Conservation (phyloP, 2,797 vertebrate genomes). For the Pyrocephalus nanus region DNA sequence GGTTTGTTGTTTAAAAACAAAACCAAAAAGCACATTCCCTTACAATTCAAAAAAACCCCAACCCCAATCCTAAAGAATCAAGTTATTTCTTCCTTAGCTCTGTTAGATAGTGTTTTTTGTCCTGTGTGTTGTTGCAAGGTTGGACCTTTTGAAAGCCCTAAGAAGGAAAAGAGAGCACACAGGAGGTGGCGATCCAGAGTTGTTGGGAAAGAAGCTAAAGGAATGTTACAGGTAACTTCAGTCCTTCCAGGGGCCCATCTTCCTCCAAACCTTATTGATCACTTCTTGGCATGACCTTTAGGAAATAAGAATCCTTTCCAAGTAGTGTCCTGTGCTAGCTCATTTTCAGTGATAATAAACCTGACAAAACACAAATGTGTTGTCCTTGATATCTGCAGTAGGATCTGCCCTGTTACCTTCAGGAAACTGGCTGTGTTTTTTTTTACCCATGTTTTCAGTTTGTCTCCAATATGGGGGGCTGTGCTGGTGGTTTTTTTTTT, state of each 20-base stretch:
- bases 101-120: conserved; percentile 24
- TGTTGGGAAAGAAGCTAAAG: conserved; percentile 93
- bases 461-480: background rate
- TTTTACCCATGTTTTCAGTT: background rate
- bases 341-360: background rate
- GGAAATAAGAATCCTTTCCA: background rate
- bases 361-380: background rate
- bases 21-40: background rate
- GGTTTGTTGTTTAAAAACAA: conserved; percentile 77
- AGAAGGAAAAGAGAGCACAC: conserved; percentile 92
- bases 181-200: conserved; percentile 91
- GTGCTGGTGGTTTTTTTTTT: background rate
- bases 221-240: conserved; percentile 87
- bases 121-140: conserved; percentile 76
- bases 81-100: background rate
- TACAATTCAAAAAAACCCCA: background rate
- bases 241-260: background rate
- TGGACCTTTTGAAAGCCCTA: conserved; percentile 91
- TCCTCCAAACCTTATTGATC: background rate
- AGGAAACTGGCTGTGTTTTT: background rate
- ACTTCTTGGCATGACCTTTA: background rate
- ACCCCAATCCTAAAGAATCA: background rate
- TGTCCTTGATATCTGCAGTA: background rate
- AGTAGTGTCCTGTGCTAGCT: background rate
- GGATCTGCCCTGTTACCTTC: background rate